Evolutionary conservation across 2,797 vertebrate genomes (phyloP).

Genomic region (Phataginus tricuspis): DNA sequence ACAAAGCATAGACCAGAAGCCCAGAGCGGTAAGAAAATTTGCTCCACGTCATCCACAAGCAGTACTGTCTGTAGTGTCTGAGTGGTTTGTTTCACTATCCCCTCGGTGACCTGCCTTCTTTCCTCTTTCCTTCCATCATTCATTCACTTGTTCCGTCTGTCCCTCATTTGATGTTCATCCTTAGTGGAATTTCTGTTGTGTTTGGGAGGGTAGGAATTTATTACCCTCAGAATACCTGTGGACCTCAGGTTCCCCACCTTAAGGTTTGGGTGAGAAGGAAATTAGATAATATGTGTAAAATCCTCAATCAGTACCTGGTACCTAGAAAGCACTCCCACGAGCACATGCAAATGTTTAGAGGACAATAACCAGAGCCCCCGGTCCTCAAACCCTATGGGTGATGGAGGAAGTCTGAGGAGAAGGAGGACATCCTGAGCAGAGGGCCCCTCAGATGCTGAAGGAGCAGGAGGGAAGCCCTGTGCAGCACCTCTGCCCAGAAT

Average conservation of each 20-base stretch:
- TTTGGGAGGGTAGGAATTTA: not conserved
- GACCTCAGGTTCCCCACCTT: not conserved
- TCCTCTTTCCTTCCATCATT: not conserved
- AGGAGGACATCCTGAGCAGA: not conserved
- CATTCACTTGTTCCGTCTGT: not conserved
- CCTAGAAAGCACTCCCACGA: not conserved
- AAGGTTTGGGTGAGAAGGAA: not conserved
- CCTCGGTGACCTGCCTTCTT: not conserved
- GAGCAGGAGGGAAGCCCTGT: not conserved
- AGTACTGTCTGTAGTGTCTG: not conserved
- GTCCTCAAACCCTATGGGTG: not conserved
- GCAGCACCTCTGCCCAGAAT: not conserved
- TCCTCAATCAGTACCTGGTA: not conserved
- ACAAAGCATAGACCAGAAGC: not conserved
- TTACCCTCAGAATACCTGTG: not conserved
- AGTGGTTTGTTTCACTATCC: not conserved
- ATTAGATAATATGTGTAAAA: not conserved
- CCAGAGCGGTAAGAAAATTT: not conserved
- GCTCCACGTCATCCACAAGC: not conserved
- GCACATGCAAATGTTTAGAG: not conserved
- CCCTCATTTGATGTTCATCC: not conserved
- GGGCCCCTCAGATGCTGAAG: not conserved
- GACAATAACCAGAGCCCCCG: not conserved
- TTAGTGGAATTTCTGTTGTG: not conserved
- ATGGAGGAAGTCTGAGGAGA: not conserved